A percentile compares a stretch with the other conserved stretches of the same genome.
Evolutionary conservation across 1,140 invertebrate genomes (phyloP).

Genomic region (Whitmania pigra): DNA sequence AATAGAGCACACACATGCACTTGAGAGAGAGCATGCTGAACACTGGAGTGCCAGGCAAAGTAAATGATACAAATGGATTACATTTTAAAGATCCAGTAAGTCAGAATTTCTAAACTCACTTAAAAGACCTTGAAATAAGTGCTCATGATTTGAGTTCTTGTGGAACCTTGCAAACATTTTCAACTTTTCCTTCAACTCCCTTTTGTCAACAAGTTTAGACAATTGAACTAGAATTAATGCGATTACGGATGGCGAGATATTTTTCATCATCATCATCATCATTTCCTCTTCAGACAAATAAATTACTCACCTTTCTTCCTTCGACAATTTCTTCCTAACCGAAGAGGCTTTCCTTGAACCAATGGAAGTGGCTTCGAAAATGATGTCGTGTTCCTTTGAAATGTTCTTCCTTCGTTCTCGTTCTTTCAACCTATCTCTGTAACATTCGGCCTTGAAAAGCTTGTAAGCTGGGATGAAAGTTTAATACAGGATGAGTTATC

Average conservation of each 20-base stretch:
- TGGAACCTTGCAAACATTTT: conserved; percentile 1
- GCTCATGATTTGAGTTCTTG: neutral
- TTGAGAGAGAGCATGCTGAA: no score
- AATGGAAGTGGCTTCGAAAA: neutral
- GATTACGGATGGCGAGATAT: no score
- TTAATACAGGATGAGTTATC: no score
- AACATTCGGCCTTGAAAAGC: neutral
- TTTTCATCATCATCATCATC: conserved; percentile 6
- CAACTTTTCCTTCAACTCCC: neutral
- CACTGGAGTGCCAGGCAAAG: no score
- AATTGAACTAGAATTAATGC: neutral
- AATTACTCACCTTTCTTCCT: conserved; percentile 4
- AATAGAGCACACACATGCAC: no score
- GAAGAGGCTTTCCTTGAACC: neutral
- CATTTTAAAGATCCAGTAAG: no score
- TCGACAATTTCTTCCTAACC: neutral
- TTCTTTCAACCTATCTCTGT: neutral
- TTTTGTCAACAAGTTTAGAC: neutral
- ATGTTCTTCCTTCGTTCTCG: conserved; percentile 12
- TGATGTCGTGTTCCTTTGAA: neutral
- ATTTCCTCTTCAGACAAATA: neutral
- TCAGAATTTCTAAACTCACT: neutral
- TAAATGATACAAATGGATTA: no score
- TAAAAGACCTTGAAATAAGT: neutral
- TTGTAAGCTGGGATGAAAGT: neutral